Evolutionary conservation across 2,888 invertebrate species (phyloP).

Genomic region (Metopia argyrocephala): DNA sequence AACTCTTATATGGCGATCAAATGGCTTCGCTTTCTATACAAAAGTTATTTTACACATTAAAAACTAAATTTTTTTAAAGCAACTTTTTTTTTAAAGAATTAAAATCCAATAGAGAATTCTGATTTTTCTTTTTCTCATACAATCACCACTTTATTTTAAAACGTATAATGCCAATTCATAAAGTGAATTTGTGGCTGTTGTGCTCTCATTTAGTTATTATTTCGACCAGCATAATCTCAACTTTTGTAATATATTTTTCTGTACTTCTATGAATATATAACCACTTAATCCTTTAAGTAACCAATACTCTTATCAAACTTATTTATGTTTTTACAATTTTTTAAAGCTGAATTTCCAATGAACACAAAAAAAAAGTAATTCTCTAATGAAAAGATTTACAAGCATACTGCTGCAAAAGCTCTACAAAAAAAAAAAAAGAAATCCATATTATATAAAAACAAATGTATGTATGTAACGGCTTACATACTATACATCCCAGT

Average conservation of each 20-base stretch:
- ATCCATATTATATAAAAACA: background rate
- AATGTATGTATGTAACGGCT: too few species aligned
- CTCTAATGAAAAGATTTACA: constrained; percentile 35
- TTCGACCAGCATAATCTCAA: constrained; percentile 6
- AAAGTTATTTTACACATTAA: too few species aligned
- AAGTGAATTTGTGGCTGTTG: constrained; percentile 6
- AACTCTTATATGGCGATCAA: too few species aligned
- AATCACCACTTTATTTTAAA: background rate
- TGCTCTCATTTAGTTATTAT: background rate
- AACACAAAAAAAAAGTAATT: background rate
- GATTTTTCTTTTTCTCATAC: background rate
- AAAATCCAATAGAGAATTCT: background rate
- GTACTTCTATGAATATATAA: background rate
- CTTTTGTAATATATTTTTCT: background rate
- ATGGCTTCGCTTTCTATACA: too few species aligned
- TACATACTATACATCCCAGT: background rate
- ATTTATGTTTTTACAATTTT: background rate
- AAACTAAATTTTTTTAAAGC: too few species aligned
- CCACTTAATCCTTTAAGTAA: constrained; percentile 44
- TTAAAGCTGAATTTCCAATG: background rate
- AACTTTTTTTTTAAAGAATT: background rate
- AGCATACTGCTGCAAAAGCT: too few species aligned
- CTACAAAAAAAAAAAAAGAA: constrained; percentile 4
- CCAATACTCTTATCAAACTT: constrained; percentile 18
- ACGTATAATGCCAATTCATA: background rate